Evolutionary conservation across 2,113 vertebrate genomes (phyloP), one percentile per base, ranked within the genome.

Genomic region (Athene noctua): DNA sequence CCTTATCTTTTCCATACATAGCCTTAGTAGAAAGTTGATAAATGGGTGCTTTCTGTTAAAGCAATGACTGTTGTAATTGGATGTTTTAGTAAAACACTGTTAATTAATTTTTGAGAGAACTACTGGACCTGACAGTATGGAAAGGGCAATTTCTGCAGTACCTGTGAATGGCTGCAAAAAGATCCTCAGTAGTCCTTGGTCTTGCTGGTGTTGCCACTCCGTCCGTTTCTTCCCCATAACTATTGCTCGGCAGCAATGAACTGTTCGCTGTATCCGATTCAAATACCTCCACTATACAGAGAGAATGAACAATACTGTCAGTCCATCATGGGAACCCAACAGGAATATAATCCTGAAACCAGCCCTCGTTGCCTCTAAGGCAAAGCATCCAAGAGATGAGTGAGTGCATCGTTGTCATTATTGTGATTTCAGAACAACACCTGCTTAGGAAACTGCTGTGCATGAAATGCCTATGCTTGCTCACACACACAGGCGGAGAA

Each of bases 141-240:
- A 36, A 61, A 66, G 12, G 22, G 34, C 46, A 79, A 44, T 86
- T 82, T 81, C 75, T 58, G 19, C 44, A 58, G 58, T 99, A 99
- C 99, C 99, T 99, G 98, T 99, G 99, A 97, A 99, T 99, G 83
- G 98, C 99, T 62, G 99, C 99, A 72, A 99, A 99, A 66, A 99
- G 99, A 98, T 99, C 99, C 96, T 99, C 99, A 0, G 99, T 99
- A 88, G 99, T 99, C 88, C 99, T 98, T 67, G 99, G 98, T 95
- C 98, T 98, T 0, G 98, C 98, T 77, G 99, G 99, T 82, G 99
- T 98, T 96, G 98, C 98, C 98, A 98, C 98, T 81, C 98, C 98
- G 8, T 98, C 97, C 9, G 62, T 62, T 25, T 94, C 95, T 13
- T 98, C 98, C 97, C 97, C 98, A 80, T 95, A 90, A 65, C 94